Evolutionary conservation across 2,888 invertebrate genomes (phyloP).

Genomic region (Heliconius charithonia): DNA sequence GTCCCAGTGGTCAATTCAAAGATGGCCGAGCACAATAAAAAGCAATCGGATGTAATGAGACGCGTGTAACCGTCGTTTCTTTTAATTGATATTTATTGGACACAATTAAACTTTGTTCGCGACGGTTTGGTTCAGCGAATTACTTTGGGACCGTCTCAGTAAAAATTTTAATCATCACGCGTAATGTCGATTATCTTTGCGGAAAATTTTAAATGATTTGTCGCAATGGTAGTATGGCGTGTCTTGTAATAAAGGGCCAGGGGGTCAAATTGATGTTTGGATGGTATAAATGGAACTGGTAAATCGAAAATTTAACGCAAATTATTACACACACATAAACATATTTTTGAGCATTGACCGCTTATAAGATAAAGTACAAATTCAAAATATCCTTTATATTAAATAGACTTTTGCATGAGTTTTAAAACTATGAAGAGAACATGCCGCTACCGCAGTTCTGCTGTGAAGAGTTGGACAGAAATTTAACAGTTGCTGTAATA

Average conservation of each 20-base stretch:
- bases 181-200: background rate
- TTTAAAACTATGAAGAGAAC: too few species aligned
- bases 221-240: background rate
- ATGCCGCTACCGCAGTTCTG: too few species aligned
- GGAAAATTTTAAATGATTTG: background rate
- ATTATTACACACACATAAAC: too few species aligned
- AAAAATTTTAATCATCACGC: conserved; percentile 3
- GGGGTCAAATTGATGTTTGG: conserved; percentile 4
- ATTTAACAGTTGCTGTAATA: too few species aligned
- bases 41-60: conserved; percentile 59
- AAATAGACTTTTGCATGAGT: too few species aligned
- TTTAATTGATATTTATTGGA: conserved; percentile 73
- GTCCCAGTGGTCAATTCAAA: conserved; percentile 32
- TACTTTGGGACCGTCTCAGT: conserved; percentile 21
- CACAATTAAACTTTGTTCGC: conserved; percentile 60
- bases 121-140: conserved; percentile 45
- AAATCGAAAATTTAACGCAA: too few species aligned
- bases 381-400: too few species aligned
- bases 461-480: too few species aligned
- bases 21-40: conserved; percentile 55
- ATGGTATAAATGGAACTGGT: background rate
- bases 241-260: background rate
- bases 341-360: too few species aligned
- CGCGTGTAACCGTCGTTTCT: conserved; percentile 51
- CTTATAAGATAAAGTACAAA: too few species aligned